These are phyloP conservation scores for Cairina moschata DNA, from an alignment of 2,113 vertebrate species.

Conservation along the genomic window DNA sequence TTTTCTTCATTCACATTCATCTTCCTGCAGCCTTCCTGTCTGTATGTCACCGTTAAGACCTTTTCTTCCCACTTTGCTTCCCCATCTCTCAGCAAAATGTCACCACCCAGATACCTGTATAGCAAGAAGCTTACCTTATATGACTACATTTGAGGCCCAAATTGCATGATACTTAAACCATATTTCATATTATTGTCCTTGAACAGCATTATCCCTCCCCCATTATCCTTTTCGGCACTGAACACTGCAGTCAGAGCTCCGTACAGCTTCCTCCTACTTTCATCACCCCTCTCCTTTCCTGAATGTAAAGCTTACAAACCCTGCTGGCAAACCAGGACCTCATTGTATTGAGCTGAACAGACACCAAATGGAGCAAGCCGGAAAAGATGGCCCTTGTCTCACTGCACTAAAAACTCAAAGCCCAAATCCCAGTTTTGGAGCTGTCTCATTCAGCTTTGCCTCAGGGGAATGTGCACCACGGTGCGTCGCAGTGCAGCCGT, in stretches of 20 bases:
- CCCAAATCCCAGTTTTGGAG: not conserved
- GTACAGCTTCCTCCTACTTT: not conserved
- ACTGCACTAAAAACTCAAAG: not conserved
- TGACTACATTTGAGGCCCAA: not conserved
- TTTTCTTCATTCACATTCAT: not conserved
- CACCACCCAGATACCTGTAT: not conserved
- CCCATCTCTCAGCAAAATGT: not conserved
- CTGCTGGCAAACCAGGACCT: not conserved
- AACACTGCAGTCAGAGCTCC: accelerated
- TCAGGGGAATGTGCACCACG: not conserved
- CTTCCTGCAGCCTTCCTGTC: not conserved
- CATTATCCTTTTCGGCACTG: not conserved
- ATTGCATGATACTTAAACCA: not conserved
- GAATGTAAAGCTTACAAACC: not conserved
- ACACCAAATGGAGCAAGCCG: not conserved
- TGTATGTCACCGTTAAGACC: not conserved
- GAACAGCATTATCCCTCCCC: not conserved
- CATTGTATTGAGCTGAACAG: not conserved
- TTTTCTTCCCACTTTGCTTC: not conserved
- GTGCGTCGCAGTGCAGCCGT: not conserved
- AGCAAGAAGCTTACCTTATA: not conserved
- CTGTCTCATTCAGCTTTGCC: not conserved
- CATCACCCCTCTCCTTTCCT: not conserved
- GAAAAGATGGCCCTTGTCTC: not conserved
- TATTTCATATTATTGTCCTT: not conserved